phyloP scores from a whole-genome alignment of 2,888 invertebrate genomes.

The Acronicta psi region DNA sequence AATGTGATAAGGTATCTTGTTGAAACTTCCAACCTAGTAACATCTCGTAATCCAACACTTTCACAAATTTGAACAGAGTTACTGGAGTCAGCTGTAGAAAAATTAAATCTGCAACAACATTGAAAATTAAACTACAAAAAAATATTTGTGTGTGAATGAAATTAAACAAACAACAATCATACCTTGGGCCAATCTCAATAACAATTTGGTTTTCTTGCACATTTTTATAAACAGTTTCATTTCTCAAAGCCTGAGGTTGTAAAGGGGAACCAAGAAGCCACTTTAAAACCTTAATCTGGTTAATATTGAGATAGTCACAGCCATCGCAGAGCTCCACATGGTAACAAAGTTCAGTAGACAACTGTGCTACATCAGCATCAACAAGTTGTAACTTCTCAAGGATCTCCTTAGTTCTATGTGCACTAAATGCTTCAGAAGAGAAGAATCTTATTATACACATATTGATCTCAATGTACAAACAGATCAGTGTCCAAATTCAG shows the following conservation, averaged over 20 bases:
- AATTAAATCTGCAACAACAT: constrained; percentile 92
- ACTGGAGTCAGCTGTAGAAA: constrained; percentile 98
- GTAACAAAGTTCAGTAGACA: constrained; percentile 94
- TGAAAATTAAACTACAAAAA: too few species aligned
- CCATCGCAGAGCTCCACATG: constrained; percentile 91
- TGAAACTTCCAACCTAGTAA: constrained; percentile 95
- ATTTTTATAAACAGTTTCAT: constrained; percentile 84
- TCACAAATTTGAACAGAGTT: constrained; percentile 98
- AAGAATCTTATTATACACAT: constrained; percentile 90
- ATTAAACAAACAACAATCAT: not conserved
- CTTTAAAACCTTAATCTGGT: constrained; percentile 90
- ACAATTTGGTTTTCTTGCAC: constrained; percentile 81
- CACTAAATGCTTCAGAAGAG: constrained; percentile 89
- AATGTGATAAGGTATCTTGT: constrained; percentile 92
- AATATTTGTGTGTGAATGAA: too few species aligned
- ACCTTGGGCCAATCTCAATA: constrained; percentile 97
- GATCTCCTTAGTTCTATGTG: constrained; percentile 89
- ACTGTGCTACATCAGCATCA: constrained; percentile 79
- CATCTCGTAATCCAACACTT: constrained; percentile 93
- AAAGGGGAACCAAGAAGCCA: constrained; percentile 95
- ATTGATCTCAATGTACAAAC: constrained; percentile 47
- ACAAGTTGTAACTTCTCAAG: constrained; percentile 86
- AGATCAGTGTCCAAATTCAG: constrained; percentile 54
- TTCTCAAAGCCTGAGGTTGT: constrained; percentile 88
- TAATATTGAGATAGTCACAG: constrained; percentile 84